Evolutionary conservation across 2,113 vertebrate species (phyloP), one percentile per base, ranked within the genome.

Genomic region (Bubalus kerabau): DNA sequence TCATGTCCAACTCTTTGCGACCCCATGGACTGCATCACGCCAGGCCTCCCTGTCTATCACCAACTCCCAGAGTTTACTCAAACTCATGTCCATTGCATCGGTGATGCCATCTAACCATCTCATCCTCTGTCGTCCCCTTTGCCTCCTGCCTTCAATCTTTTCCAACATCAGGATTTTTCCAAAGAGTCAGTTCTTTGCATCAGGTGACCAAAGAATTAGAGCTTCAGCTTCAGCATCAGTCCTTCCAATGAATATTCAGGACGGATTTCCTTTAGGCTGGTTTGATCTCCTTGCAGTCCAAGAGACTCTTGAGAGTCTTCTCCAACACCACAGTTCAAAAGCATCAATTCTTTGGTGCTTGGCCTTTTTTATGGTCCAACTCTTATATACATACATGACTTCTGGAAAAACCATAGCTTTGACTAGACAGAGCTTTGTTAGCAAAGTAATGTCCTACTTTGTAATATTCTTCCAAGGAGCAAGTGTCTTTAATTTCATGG

Each of bases 1-100:
- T 64, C 1, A 1, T 32, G 30, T 64, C 60, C 14, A 2, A 16
- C 60, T 64, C 30, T 32, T 62, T 32, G 60, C 0, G 1, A 32
- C 14, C 60, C 30, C 60, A 16, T 64, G 15, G 6, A 64, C 14
- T 8, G 30, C 60, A 64, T 30, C 60, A 64, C 3, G 0, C 60
- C 64, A 71, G 64, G 64, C n/a, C 9, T 71, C 9, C 17, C 17
- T 11, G n/a, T 71, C n/a, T 4, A 71, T 71, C n/a, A 2, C 64
- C 17, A 71, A 3, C n/a, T 71, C n/a, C 9, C 4, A 1, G 17
- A 71, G 17, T 6, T 71, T 5, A 23, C 64, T 71, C 4, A 71
- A 6, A 12, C n/a, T 11, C 17, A 71, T 6, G n/a, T 21, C 64
- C 17, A 11, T 71, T 11, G n/a, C 9, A 10, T 36, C 17, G 0